Conservation (phyloP, 92 coral and sea anemone genomes). For the Umimayanthus chanpuru region DNA sequence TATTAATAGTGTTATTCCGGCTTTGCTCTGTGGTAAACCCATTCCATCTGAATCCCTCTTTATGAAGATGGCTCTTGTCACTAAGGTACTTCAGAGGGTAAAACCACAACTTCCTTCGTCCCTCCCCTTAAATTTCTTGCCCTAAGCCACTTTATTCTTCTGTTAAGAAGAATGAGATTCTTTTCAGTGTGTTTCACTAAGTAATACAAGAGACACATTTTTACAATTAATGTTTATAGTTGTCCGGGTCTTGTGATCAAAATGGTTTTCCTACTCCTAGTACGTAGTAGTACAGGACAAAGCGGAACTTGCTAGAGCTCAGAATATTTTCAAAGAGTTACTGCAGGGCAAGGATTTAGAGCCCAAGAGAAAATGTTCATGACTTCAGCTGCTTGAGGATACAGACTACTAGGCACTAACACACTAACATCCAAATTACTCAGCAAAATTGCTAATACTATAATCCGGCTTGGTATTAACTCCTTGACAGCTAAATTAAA, state of each 20-base stretch:
- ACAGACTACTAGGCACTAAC: neutral
- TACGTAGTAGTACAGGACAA: neutral
- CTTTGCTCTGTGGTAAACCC: neutral
- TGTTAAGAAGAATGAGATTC: neutral
- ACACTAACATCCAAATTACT: neutral
- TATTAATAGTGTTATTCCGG: neutral
- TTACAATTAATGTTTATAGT: neutral
- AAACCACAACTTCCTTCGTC: slow-evolving; percentile 1
- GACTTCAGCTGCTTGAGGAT: too few relatives aligned
- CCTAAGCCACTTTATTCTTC: neutral
- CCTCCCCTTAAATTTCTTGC: neutral
- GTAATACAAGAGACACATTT: neutral
- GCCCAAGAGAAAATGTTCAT: too few relatives aligned
- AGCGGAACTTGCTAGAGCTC: neutral
- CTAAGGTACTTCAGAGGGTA: neutral
- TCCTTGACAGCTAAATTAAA: neutral
- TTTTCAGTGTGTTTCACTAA: neutral
- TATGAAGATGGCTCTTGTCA: slow-evolving; percentile 21
- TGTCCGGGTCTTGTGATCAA: neutral
- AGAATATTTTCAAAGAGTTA: too few relatives aligned
- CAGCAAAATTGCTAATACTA: neutral
- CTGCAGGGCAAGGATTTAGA: too few relatives aligned
- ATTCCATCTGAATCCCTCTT: neutral
- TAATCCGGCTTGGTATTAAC: neutral
- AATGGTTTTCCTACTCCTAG: neutral